A percentile compares a stretch with the other conserved stretches of the same genome.
Evolutionary conservation across 2,797 vertebrate genomes (phyloP).

Genomic region (Vireo griseus): DNA sequence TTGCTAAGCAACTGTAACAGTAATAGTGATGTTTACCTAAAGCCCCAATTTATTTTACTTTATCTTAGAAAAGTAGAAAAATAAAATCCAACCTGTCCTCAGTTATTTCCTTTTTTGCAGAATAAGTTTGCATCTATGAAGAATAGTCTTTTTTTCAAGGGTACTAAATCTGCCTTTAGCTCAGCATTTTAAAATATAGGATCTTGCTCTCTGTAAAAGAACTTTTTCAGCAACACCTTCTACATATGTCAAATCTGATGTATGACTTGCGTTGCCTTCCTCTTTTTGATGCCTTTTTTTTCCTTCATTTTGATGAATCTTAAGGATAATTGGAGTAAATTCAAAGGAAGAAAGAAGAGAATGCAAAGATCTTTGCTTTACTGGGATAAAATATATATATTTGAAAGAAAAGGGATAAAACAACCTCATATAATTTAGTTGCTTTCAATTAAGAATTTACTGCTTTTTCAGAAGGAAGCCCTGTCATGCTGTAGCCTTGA

Average conservation of each 20-base stretch:
- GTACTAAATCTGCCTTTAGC: background rate
- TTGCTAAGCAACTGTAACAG: constrained; percentile 45
- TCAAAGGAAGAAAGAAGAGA: background rate
- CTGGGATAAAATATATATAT: background rate
- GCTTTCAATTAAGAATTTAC: background rate
- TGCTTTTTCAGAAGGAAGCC: background rate
- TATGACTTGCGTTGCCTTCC: background rate
- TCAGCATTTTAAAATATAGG: background rate
- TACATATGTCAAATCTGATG: background rate
- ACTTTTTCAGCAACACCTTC: background rate
- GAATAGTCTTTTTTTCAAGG: background rate
- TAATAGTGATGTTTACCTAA: constrained; percentile 2
- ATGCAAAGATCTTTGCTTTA: background rate
- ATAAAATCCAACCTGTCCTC: background rate
- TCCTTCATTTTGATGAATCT: background rate
- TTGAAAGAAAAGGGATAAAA: background rate
- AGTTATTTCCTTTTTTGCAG: background rate
- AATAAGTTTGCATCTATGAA: background rate
- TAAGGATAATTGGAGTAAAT: background rate
- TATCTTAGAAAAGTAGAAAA: constrained; percentile 16
- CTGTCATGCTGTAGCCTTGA: background rate
- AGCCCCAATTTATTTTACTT: background rate
- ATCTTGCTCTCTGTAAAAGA: background rate
- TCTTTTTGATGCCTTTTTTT: background rate
- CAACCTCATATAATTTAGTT: background rate